Base-by-base conservation (phyloP, 2,888 invertebrate genomes). In the Orthosia incerta region DNA sequence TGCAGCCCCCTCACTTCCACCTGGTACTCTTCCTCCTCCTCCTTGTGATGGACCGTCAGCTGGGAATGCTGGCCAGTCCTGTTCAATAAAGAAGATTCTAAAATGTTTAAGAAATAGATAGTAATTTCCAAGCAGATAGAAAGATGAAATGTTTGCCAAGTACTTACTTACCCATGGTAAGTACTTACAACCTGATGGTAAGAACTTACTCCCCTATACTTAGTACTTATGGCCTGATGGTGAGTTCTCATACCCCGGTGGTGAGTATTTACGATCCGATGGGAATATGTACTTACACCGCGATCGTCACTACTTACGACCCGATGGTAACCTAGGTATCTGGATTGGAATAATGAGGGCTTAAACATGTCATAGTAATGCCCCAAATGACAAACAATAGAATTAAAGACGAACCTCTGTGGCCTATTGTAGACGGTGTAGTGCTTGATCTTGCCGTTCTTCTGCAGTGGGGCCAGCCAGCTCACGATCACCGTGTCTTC, bases 401-500 rank as follows among this genome's bases (percentile, higher is more conserved):
- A 26, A 20, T 23, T 11, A 46, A 16, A 39, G 2, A 79, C 74
- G 16, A 77, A 92, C 95, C 95, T 94, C 71, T 95, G 95, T 5
- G 98, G 98, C 75, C 98, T 96, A 77, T 96, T 97, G 91, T 98
- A 98, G 2, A 99, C 97, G 4, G 98, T 98, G 91, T 98, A 99
- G 89, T 98, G 98, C 57, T 97, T 97, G 81, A 99, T 98, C 83
- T 97, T 97, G 55, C 99, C 99, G 89, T 98, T 99, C 31, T 97
- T 97, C 89, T 98, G 97, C 71, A 96, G 92, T 4, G 99, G 99
- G n/a, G 98, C 97, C 79, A 98, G 95, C 99, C 99, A 99, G 83
- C 98, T 98, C 61, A 99, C 97, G 82, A 98, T 95, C 86, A 99
- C 97, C 68, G 98, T 97, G 90, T 98, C 98, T 82, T 97, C 97